Conservation (phyloP, 2,797 vertebrate species). For the Rhynchotus rufescens region DNA sequence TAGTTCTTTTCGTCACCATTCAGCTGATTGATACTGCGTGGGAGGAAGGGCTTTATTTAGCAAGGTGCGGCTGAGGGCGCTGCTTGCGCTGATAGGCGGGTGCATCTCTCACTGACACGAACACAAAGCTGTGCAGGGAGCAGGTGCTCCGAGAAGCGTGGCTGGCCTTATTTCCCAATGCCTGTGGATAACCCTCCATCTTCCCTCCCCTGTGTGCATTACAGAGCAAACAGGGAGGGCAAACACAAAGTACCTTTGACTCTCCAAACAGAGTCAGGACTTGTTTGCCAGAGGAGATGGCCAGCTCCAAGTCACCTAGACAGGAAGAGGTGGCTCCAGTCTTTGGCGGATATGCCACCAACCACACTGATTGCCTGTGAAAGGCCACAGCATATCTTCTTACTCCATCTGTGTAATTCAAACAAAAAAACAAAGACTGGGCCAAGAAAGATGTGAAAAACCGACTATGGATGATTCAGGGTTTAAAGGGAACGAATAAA, state of each 20-base stretch:
- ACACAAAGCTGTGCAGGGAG: background rate
- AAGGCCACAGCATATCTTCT: background rate
- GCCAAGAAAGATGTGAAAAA: no score
- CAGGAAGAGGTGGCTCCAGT: background rate
- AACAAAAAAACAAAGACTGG: background rate
- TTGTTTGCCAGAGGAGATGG: constrained; percentile 51
- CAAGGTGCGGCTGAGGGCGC: background rate
- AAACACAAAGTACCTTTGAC: constrained; percentile 73
- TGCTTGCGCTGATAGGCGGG: background rate
- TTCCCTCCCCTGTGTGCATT: background rate
- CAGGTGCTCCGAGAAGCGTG: background rate
- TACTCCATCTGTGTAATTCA: background rate
- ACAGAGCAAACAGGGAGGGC: constrained; percentile 23
- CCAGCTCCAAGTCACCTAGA: constrained; percentile 6
- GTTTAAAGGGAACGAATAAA: background rate
- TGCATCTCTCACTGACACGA: background rate
- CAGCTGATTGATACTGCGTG: background rate
- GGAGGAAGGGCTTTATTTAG: constrained; percentile 3
- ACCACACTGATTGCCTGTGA: background rate
- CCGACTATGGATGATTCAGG: background rate
- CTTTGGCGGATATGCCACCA: constrained; percentile 37
- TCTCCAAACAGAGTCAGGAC: constrained; percentile 56
- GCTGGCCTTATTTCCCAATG: background rate
- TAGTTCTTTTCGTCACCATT: background rate
- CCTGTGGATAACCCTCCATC: background rate